phyloP scores from a whole-genome alignment of 2,888 invertebrate species.

The Apamea sordens region DNA sequence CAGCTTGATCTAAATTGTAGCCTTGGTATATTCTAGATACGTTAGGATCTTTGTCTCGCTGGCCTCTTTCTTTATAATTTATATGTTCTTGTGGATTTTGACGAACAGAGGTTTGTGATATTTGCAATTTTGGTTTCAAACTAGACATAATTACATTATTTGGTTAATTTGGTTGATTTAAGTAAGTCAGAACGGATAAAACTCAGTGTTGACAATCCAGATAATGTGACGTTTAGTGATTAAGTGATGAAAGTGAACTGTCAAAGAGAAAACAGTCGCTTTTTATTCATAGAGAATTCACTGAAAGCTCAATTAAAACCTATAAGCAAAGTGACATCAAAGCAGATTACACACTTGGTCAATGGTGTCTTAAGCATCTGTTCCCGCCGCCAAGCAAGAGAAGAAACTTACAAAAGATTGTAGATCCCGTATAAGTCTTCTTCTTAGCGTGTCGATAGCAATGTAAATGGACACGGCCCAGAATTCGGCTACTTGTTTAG shows the following conservation, averaged over 20 bases:
- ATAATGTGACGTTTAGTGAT: not conserved
- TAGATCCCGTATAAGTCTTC: not conserved
- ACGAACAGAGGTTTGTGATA: not conserved
- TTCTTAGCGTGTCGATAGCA: too few relatives aligned
- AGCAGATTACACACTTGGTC: not conserved
- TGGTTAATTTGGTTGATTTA: not conserved
- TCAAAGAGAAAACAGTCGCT: not conserved
- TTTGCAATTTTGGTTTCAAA: not conserved
- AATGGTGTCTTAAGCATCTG: not conserved
- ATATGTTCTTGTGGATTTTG: not conserved
- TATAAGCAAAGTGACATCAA: not conserved
- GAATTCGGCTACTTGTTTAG: too few relatives aligned
- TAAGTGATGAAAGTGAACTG: not conserved
- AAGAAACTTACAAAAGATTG: not conserved
- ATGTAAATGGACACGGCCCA: too few relatives aligned
- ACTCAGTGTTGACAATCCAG: not conserved
- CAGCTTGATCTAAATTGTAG: conserved; percentile 43
- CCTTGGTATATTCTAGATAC: conserved; percentile 10
- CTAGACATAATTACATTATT: not conserved
- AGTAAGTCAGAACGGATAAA: not conserved
- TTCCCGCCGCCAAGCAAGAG: not conserved
- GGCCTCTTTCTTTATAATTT: not conserved
- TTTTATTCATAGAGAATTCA: not conserved
- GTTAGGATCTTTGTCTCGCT: not conserved
- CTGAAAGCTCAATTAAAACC: not conserved